Percentiles rank a stretch among this genome's conserved stretches.
Conservation (phyloP, 1,140 invertebrate genomes). For the Drosophila micromelanica region DNA sequence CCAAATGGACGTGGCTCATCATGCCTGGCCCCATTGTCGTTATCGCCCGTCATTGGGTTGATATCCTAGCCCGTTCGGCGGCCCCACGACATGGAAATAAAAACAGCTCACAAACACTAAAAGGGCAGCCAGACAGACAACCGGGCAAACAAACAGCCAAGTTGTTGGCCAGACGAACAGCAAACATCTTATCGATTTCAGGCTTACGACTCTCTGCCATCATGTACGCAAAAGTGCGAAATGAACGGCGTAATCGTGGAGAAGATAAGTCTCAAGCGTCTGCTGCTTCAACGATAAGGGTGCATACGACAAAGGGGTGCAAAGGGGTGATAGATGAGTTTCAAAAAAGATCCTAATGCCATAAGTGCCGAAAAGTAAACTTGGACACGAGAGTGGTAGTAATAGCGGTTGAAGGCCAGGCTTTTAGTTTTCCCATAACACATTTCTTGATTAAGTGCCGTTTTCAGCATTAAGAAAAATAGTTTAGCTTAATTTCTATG, state of each 20-base stretch:
- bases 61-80: conserved; percentile 42
- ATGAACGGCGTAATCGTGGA: conserved; percentile 35
- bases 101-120: conserved; percentile 31
- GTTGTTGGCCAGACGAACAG: conserved; percentile 3
- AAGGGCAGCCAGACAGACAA: background rate
- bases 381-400: background rate
- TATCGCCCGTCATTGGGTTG: conserved; percentile 61
- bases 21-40: conserved; percentile 32
- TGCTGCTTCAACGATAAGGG: background rate
- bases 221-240: conserved; percentile 50
- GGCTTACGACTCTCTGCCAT: conserved; percentile 57
- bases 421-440: too few relatives aligned
- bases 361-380: background rate
- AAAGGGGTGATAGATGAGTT: conserved; percentile 25
- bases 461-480: too few relatives aligned
- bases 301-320: background rate
- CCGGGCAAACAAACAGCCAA: conserved; percentile 7
- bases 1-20: conserved; percentile 19
- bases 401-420: background rate
- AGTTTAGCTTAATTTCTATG: too few relatives aligned
- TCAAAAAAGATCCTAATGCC: conserved; percentile 4
- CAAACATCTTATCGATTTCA: conserved; percentile 66
- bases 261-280: conserved; percentile 24
- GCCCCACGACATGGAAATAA: conserved; percentile 44
- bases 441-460: too few relatives aligned